phyloP scores from a whole-genome alignment of 2,888 invertebrate genomes.

The Microplitis deprimator region DNA sequence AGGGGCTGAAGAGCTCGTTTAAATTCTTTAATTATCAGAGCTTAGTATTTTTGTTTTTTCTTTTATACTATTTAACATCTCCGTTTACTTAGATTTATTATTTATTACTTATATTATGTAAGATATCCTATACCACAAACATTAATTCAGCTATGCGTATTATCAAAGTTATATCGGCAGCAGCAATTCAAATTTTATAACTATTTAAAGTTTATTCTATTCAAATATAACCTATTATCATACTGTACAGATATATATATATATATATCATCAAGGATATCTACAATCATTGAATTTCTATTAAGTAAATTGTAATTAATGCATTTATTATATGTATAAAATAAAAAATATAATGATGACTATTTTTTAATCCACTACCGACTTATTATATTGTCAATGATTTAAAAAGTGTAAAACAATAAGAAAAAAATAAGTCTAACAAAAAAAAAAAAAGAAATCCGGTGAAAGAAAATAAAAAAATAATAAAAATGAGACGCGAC shows the following conservation, averaged over 20 bases:
- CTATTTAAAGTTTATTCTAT: background rate
- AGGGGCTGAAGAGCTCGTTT: background rate
- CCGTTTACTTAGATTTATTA: background rate
- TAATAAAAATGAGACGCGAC: constrained; percentile 35
- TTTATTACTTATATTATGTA: background rate
- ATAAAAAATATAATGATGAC: background rate
- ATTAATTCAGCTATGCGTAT: too few species aligned
- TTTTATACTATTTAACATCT: background rate
- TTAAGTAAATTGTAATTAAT: too few species aligned
- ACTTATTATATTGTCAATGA: background rate
- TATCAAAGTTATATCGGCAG: background rate
- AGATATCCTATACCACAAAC: too few species aligned
- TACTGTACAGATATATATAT: background rate
- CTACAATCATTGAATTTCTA: too few species aligned
- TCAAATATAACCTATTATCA: background rate
- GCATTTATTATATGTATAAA: background rate
- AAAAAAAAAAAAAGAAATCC: background rate
- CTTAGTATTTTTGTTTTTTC: background rate
- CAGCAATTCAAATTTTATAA: background rate
- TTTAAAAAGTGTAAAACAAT: background rate
- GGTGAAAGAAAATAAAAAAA: constrained; percentile 24
- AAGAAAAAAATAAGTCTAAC: background rate
- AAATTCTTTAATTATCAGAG: background rate
- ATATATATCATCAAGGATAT: too few species aligned
- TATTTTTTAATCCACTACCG: background rate